Percentiles rank a stretch among this genome's conserved stretches.
These are phyloP conservation scores for Meteorus cinctellus DNA, from an alignment of 2,888 invertebrate genomes.

Conservation along the genomic window DNA sequence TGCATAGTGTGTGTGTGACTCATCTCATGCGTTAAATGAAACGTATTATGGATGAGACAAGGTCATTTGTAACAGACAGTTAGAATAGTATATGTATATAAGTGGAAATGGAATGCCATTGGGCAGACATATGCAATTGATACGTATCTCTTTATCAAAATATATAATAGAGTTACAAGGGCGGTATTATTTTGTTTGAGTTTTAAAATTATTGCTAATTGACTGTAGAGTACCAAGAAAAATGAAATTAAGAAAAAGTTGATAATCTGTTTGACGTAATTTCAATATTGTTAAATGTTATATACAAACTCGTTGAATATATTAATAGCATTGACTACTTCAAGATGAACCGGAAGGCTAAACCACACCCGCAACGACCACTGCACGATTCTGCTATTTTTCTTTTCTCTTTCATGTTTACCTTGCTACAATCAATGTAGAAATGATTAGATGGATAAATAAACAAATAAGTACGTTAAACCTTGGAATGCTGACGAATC, in stretches of 20 bases:
- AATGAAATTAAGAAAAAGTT: slow-evolving; percentile 21
- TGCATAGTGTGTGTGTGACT: slow-evolving; percentile 20
- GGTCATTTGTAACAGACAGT: slow-evolving; percentile 32
- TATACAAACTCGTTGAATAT: neutral
- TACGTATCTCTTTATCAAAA: neutral
- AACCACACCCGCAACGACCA: neutral
- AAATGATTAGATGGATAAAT: slow-evolving; percentile 10
- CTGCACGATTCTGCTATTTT: neutral
- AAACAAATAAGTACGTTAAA: neutral
- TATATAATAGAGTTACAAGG: neutral
- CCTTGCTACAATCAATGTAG: slow-evolving; percentile 8
- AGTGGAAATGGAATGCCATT: slow-evolving; percentile 19
- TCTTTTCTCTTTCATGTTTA: slow-evolving; percentile 19
- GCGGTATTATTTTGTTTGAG: neutral
- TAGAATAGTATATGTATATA: neutral
- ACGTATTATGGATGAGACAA: slow-evolving; percentile 33
- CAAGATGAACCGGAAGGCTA: slow-evolving; percentile 28
- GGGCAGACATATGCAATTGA: slow-evolving; percentile 14
- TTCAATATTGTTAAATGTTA: slow-evolving; percentile 12
- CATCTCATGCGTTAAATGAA: slow-evolving; percentile 39
- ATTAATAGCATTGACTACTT: neutral
- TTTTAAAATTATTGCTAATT: neutral
- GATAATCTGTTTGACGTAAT: slow-evolving; percentile 23
- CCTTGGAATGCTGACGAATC: slow-evolving; percentile 31
- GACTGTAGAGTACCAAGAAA: neutral